These are phyloP conservation scores for Arizona elegans DNA, from an alignment of 2,113 vertebrate genomes.

Conservation along the genomic window DNA sequence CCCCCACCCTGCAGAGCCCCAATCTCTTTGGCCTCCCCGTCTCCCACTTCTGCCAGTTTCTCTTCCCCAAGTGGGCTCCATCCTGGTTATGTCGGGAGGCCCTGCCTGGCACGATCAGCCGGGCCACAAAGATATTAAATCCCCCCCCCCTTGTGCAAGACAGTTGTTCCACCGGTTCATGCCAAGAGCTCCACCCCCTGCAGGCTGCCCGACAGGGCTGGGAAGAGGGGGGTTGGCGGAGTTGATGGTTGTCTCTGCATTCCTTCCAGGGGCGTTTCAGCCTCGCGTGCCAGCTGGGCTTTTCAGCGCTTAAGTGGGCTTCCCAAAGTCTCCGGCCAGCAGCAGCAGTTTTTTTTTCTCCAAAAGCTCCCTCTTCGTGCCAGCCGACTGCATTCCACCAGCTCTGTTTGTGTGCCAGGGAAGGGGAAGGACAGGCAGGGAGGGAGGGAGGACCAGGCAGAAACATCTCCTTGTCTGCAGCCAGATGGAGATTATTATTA, in stretches of 20 bases:
- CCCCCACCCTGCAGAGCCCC: background rate
- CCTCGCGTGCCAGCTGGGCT: slow-evolving; percentile 59
- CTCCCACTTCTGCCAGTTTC: background rate
- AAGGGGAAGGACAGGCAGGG: background rate
- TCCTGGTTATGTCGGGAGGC: background rate
- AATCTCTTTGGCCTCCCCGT: background rate
- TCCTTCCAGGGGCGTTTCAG: slow-evolving; percentile 47
- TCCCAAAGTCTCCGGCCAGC: slow-evolving; percentile 16
- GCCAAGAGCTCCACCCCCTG: background rate
- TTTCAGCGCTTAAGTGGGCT: slow-evolving; percentile 40
- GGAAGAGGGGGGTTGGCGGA: background rate
- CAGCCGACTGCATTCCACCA: background rate
- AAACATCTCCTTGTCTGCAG: background rate
- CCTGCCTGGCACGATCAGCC: background rate
- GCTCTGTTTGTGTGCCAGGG: background rate
- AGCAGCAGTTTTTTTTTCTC: background rate
- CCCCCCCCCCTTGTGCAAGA: background rate
- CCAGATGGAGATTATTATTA: background rate
- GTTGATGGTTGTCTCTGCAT: slow-evolving; percentile 62
- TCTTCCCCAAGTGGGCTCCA: background rate
- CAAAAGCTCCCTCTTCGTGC: background rate
- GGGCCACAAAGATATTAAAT: background rate
- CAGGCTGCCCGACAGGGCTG: slow-evolving; percentile 26
- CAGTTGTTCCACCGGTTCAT: background rate
- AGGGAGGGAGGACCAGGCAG: background rate